These are phyloP conservation scores for Chalcis sispes DNA, from an alignment of 2,888 invertebrate genomes.

Conservation along the genomic window DNA sequence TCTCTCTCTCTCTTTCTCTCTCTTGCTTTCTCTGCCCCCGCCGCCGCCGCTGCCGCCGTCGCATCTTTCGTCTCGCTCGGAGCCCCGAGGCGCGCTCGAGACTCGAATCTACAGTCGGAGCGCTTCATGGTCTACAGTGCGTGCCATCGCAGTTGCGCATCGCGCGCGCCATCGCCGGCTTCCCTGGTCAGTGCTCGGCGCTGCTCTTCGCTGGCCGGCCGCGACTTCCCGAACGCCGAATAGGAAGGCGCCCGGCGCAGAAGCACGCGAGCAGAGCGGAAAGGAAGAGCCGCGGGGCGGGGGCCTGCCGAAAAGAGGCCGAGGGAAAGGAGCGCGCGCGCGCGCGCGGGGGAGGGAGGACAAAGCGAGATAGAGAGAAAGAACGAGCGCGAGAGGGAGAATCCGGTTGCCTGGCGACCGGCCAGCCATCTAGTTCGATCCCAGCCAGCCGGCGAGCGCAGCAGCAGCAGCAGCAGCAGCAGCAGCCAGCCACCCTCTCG, in stretches of 20 bases:
- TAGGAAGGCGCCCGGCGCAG: background rate
- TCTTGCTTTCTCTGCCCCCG: background rate
- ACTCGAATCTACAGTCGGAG: background rate
- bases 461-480: slow-evolving; percentile 57
- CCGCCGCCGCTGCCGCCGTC: background rate
- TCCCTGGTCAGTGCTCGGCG: background rate
- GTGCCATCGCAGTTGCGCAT: background rate
- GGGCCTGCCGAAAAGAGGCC: background rate
- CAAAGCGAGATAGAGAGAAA: background rate
- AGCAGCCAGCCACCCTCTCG: background rate
- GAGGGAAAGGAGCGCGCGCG: slow-evolving; percentile 5
- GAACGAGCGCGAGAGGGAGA: slow-evolving; percentile 41
- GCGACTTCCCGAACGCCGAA: background rate
- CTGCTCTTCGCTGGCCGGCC: background rate
- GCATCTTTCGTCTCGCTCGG: background rate
- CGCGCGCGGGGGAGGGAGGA: slow-evolving; percentile 51
- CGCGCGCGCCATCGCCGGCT: background rate
- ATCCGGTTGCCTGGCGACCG: slow-evolving; percentile 74
- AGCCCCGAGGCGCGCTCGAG: background rate
- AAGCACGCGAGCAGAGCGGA: background rate
- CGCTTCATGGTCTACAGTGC: background rate
- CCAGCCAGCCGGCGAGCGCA: slow-evolving; percentile 72
- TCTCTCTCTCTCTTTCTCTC: slow-evolving; percentile 19
- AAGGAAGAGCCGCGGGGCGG: background rate
- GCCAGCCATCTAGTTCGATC: slow-evolving; percentile 75